Evolutionary conservation across 2,797 vertebrate genomes (phyloP).

Genomic region (Odontamblyopus rebecca): DNA sequence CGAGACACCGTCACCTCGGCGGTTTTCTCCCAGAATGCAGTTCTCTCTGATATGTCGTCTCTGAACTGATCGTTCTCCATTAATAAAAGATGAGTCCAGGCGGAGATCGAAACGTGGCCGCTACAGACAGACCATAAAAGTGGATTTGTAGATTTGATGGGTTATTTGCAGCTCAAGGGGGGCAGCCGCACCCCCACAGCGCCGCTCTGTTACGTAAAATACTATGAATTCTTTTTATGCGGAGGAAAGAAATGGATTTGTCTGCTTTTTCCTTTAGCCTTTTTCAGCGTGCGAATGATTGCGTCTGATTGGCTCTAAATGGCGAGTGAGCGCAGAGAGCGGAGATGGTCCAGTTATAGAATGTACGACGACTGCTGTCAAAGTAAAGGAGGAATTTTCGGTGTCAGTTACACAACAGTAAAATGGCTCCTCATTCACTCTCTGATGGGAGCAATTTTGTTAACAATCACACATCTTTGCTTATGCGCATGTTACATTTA

Average conservation of each 20-base stretch:
- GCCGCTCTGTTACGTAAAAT: conserved; percentile 17
- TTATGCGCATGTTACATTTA: neutral
- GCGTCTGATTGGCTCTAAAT: conserved; percentile 29
- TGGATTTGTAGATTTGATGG: conserved; percentile 53
- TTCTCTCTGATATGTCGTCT: neutral
- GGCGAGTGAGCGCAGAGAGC: conserved; percentile 24
- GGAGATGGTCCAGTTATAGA: conserved; percentile 31
- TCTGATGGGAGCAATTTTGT: conserved; percentile 21
- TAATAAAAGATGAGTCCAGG: conserved; percentile 52
- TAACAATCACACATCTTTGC: conserved; percentile 23
- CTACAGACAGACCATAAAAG: conserved; percentile 31
- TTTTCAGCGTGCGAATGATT: conserved; percentile 19
- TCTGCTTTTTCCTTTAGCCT: conserved; percentile 8
- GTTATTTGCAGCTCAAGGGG: conserved; percentile 38
- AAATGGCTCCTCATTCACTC: conserved; percentile 30
- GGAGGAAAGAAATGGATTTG: too few species aligned
- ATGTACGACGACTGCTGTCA: conserved; percentile 35
- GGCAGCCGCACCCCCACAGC: conserved; percentile 23
- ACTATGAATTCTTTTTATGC: conserved; percentile 8
- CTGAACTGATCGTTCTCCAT: conserved; percentile 32
- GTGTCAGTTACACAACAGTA: conserved; percentile 39
- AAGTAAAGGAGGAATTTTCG: conserved; percentile 40
- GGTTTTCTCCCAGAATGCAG: neutral
- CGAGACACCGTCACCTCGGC: neutral
- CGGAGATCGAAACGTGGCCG: conserved; percentile 8